Conservation (phyloP, 1,140 invertebrate species). For the Meloidogyne chitwoodi region DNA sequence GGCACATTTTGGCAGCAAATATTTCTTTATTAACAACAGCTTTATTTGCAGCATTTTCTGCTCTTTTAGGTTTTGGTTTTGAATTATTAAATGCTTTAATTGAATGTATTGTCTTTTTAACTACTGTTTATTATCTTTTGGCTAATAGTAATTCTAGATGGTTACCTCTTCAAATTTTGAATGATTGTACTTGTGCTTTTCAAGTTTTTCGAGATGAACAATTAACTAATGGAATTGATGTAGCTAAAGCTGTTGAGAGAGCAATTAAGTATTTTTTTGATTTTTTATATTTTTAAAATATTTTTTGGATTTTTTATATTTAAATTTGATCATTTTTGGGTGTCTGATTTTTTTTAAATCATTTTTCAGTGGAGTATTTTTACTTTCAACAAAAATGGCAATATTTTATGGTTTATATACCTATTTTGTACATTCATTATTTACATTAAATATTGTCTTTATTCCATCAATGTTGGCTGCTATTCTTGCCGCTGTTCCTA, state of each 20-base stretch:
- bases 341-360: background rate
- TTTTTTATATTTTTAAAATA: slow-evolving; percentile 3
- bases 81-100: slow-evolving; percentile 87
- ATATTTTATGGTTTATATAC: slow-evolving; percentile 95
- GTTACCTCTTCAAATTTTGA: slow-evolving; percentile 51
- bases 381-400: slow-evolving; percentile 91
- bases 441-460: slow-evolving; percentile 88
- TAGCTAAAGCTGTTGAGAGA: slow-evolving; percentile 50
- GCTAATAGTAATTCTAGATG: slow-evolving; percentile 73
- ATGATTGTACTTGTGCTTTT: slow-evolving; percentile 29
- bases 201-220: background rate
- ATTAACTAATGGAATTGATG: slow-evolving; percentile 9
- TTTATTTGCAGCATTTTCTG: slow-evolving; percentile 77
- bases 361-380: slow-evolving; percentile 72
- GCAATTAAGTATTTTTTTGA: slow-evolving; percentile 43
- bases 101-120: slow-evolving; percentile 87
- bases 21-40: slow-evolving; percentile 81
- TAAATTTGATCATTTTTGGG: background rate
- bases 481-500: slow-evolving; percentile 84
- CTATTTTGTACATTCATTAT: slow-evolving; percentile 91
- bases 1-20: slow-evolving; percentile 85
- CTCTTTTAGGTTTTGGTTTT: slow-evolving; percentile 83
- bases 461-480: slow-evolving; percentile 85
- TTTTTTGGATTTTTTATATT: slow-evolving; percentile 14
- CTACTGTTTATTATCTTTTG: slow-evolving; percentile 88